Base-by-base conservation (phyloP, 92 coral and sea anemone species). In the Muricea muricata region DNA sequence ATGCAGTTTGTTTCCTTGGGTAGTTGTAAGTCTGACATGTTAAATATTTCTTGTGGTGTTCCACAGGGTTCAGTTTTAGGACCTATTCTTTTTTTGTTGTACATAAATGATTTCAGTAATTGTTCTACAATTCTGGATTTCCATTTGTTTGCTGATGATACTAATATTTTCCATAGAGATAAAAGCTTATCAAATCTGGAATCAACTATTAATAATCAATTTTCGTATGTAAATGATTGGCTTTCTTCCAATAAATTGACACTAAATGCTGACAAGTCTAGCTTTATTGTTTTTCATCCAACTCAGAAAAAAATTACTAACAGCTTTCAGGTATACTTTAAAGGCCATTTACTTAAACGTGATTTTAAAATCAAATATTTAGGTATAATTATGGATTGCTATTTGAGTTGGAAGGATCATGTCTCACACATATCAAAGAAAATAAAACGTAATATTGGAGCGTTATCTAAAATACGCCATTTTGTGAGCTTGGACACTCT, bases 231-330 rank as follows among this genome's bases (percentile, higher is more conserved):
- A 15, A 25, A 78, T 57, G 71, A 35, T 21, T 89, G 92, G 92
- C 68, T 89, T 25, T 85, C 82, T 86, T 86, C 90, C 8, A 83
- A 88, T 45, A 83, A 67, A 54, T 77, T 88, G 45, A 61, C 89
- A 11, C 79, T 84, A 25, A 84, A 88, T 54, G 58, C 35, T 29
- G 88, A 82, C 6, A 87, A 87, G 52, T 71, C 87, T n/a, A 87
- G 54, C 28, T 87, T 56, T 82, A 48, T 56, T 21, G 24, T 78
- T 9, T 78, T 78, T 54, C 83, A 55, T 45, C 52, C 83, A 41
- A 15, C 71, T n/a, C n/a, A n/a, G n/a, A n/a, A n/a, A n/a, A n/a
- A n/a, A n/a, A n/a, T n/a, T n/a, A n/a, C n/a, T n/a, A n/a, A n/a
- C n/a, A n/a, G n/a, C n/a, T n/a, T n/a, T n/a, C n/a, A n/a, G n/a